Evolutionary conservation across 2,797 vertebrate genomes (phyloP), one percentile per base, ranked within the genome.

Genomic region (Orestias chungarensis): DNA sequence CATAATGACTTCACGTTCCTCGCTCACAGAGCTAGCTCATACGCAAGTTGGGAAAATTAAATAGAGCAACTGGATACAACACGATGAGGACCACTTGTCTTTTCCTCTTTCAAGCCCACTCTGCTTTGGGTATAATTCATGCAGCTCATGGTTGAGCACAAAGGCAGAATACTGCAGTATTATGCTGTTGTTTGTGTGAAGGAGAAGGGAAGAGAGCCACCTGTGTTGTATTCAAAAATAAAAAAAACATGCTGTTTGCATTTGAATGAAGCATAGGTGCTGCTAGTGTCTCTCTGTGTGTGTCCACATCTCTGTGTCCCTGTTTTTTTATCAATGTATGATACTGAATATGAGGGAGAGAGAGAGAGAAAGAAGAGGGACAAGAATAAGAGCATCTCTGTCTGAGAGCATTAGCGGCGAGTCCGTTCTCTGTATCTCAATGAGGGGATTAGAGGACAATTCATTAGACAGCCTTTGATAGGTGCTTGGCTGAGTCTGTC

Each of bases 381-480:
- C 46, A 33, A 74, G 68, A 81, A 43, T 79, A 78, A 75, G 71
- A 0, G 23, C 71, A 77, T 87, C 68, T 83, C 84, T 64, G 81
- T 78, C 84, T 86, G 82, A 76, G 86, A 83, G 87, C 87, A 86
- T 91, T 87, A 90, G 79, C 79, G 77, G 78, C 20, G 55, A 90
- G 87, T 83, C 79, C 85, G 81, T 89, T 88, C 88, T 88, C 87
- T 89, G 88, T 88, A 84, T 89, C 87, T 91, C 84, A 91, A 89
- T 90, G 89, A 92, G 86, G 82, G 88, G 91, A 92, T 93, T 93
- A 92, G 79, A 82, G 70, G 81, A 76, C 85, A 83, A 90, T 92
- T 92, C 89, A 92, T 91, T 87, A 89, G 84, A 29, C 68, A 10
- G 81, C 79, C 87, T 90, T 89, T 91, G 90, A 92, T 88, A 89